These are phyloP conservation scores for Lepus timidus DNA, from an alignment of 2,113 vertebrate genomes.

Conservation along the genomic window DNA sequence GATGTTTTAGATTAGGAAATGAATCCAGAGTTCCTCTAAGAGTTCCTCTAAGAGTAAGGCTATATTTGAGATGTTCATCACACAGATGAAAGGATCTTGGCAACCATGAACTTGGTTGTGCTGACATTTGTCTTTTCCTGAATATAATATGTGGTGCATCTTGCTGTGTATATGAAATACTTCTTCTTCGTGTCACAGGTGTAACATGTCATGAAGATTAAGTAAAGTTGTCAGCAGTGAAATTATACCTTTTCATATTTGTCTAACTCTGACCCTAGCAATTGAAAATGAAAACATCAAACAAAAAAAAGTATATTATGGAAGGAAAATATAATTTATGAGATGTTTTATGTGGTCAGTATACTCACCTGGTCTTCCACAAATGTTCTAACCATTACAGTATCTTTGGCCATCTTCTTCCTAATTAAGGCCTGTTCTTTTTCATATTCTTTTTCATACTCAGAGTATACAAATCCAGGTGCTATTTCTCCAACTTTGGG, in stretches of 20 bases:
- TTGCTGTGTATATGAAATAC: background rate
- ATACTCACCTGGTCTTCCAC: constrained; percentile 93
- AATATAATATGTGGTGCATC: background rate
- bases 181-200: background rate
- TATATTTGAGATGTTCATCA: background rate
- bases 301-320: background rate
- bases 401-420: constrained; percentile 94
- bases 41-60: background rate
- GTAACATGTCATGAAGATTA: constrained; percentile 21
- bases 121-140: background rate
- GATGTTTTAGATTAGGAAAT: background rate
- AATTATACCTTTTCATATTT: background rate
- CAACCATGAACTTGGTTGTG: background rate
- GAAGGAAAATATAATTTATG: background rate
- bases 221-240: constrained; percentile 26
- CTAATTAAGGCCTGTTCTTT: constrained; percentile 93
- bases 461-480: constrained; percentile 89
- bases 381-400: constrained; percentile 92
- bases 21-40: background rate
- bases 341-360: background rate
- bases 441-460: constrained; percentile 95
- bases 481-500: constrained; percentile 91
- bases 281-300: constrained; percentile 51
- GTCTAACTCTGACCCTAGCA: background rate
- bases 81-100: background rate